phyloP scores from a whole-genome alignment of 92 coral and sea anemone species.

The Hydrozoanthus gracilis region DNA sequence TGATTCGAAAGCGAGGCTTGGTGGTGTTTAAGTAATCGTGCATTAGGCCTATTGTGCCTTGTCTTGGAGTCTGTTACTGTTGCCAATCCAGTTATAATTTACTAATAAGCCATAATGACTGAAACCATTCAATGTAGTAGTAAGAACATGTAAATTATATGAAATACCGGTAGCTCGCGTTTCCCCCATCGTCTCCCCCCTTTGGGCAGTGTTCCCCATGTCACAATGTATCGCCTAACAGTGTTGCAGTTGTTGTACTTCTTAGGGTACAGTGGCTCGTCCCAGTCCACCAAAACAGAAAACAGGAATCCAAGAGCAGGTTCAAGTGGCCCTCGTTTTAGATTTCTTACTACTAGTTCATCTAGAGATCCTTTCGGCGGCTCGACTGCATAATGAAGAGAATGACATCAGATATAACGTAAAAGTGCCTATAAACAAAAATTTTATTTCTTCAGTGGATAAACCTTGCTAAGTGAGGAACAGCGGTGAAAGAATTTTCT shows the following conservation, averaged over 20 bases:
- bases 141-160: too few species aligned
- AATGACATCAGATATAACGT: not conserved
- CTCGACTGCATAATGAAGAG: not conserved
- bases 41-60: too few species aligned
- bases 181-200: not conserved
- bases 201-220: constrained; percentile 19
- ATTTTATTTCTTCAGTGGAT: not conserved
- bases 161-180: not conserved
- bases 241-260: constrained; percentile 18
- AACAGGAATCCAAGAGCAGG: constrained; percentile 13
- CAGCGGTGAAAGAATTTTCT: too few species aligned
- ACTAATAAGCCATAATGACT: too few species aligned
- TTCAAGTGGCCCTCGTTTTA: constrained; percentile 13
- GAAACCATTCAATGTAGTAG: too few species aligned
- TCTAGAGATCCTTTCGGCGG: not conserved
- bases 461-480: not conserved
- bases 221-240: not conserved
- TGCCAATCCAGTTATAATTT: too few species aligned
- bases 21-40: too few species aligned
- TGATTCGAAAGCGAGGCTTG: too few species aligned
- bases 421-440: not conserved
- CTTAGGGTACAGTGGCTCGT: constrained; percentile 17
- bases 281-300: constrained; percentile 30
- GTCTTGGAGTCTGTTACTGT: too few species aligned
- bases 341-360: constrained; percentile 1